Evolutionary conservation across 2,797 vertebrate species (phyloP).

Genomic region (Hypotaenidia okinawae): DNA sequence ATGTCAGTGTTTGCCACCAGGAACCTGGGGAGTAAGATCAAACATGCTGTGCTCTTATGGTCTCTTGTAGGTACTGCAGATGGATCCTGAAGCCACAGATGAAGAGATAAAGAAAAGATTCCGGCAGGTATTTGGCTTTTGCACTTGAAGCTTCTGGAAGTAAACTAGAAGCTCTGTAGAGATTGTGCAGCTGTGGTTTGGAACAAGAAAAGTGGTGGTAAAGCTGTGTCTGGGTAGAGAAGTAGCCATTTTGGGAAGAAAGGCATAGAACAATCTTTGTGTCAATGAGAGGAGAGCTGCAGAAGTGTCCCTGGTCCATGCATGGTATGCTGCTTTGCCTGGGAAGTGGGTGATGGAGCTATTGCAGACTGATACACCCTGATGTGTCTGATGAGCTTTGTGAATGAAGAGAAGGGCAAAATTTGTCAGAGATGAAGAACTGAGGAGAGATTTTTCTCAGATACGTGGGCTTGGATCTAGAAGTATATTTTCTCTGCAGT

Average conservation of each 20-base stretch:
- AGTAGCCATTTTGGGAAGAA: neutral
- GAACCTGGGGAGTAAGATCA: neutral
- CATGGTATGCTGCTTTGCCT: neutral
- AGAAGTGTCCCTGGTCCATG: neutral
- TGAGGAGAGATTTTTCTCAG: neutral
- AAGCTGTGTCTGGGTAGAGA: neutral
- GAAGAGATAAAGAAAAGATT: conserved; percentile 98
- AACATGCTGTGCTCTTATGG: neutral
- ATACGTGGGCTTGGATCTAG: neutral
- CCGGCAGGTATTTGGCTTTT: conserved; percentile 84
- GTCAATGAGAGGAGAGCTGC: neutral
- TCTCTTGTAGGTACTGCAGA: conserved; percentile 89
- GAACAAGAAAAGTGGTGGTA: neutral
- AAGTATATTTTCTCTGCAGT: neutral
- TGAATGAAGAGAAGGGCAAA: neutral
- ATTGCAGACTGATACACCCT: fast-evolving
- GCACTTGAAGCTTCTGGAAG: neutral
- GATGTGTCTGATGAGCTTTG: neutral
- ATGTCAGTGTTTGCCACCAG: neutral
- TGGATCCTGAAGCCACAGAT: conserved; percentile 97
- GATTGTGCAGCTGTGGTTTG: neutral
- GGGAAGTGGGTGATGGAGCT: neutral
- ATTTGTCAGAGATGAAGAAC: neutral
- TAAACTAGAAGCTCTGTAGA: neutral
- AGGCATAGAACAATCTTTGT: neutral